Base-by-base conservation (phyloP, 2,888 invertebrate genomes). In the Alloplasta piceator region DNA sequence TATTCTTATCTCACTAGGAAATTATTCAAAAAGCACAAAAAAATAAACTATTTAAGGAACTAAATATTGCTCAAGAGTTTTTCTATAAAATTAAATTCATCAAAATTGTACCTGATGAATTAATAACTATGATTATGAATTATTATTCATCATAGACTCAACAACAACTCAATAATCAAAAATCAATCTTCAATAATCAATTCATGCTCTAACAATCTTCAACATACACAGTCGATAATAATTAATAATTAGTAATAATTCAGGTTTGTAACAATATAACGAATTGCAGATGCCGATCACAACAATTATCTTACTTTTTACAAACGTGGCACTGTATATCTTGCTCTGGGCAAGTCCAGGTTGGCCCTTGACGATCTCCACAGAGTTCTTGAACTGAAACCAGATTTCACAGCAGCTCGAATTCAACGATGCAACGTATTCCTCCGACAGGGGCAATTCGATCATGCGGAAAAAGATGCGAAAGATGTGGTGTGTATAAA, bases 231-330 rank as follows among this genome's bases (percentile, higher is more conserved):
- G n/a, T n/a, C n/a, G n/a, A n/a, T n/a, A n/a, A n/a, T n/a, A n/a
- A n/a, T n/a, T n/a, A n/a, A n/a, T n/a, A 1, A 63, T 10, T 46
- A 4, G 3, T 26, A 26, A 26, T 26, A 26, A 26, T 26, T 1
- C 1, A 26, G 26, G 26, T 26, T 26, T 26, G 26, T 26, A 26
- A 26, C 26, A 26, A 26, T 26, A 26, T 3, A 3, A 26, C 26
- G 3, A 26, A 26, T 93, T 93, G 4, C 93, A 98, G 99, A 99
- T 94, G 97, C 97, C 10, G 99, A 99, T 93, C 98, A 98, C 50
- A 95, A 94, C 84, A 99, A 99, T 93, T 99, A 99, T 93, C 94
- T 99, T 92, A 98, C 98, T 68, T 97, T 98, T 91, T 99, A 98
- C 92, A 97, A 98, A 92, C 94, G 99, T 87, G 99, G 98, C 58